These are phyloP conservation scores for Cryptotermes secundus DNA, from an alignment of 1,140 invertebrate species.

Conservation along the genomic window DNA sequence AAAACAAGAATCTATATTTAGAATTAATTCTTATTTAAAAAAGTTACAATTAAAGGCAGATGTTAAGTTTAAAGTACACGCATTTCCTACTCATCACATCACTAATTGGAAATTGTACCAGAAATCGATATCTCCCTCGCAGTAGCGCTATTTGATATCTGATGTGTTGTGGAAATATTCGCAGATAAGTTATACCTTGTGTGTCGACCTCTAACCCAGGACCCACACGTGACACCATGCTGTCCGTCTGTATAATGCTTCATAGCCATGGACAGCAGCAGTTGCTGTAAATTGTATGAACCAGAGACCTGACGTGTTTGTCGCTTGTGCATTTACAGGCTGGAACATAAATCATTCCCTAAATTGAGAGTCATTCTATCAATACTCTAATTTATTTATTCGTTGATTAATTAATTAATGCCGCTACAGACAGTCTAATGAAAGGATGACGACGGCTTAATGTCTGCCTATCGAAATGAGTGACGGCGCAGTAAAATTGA, in stretches of 20 bases:
- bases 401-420: background rate
- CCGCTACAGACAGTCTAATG: background rate
- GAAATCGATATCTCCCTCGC: background rate
- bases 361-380: background rate
- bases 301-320: background rate
- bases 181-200: background rate
- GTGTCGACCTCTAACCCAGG: background rate
- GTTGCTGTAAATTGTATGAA: background rate
- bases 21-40: too few relatives aligned
- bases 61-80: too few relatives aligned
- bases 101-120: background rate
- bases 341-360: background rate
- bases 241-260: conserved; percentile 1
- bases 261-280: background rate
- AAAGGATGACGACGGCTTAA: background rate
- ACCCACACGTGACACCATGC: background rate
- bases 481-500: too few relatives aligned
- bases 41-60: too few relatives aligned
- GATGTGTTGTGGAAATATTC: background rate
- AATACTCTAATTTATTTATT: conserved; percentile 3
- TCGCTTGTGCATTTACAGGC: background rate
- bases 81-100: too few relatives aligned
- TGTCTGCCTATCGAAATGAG: too few relatives aligned
- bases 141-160: background rate
- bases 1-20: too few relatives aligned